A percentile compares a stretch with the other conserved stretches of the same genome.
Evolutionary conservation across 2,113 vertebrate species (phyloP).

Genomic region (Hippocampus barbouri): DNA sequence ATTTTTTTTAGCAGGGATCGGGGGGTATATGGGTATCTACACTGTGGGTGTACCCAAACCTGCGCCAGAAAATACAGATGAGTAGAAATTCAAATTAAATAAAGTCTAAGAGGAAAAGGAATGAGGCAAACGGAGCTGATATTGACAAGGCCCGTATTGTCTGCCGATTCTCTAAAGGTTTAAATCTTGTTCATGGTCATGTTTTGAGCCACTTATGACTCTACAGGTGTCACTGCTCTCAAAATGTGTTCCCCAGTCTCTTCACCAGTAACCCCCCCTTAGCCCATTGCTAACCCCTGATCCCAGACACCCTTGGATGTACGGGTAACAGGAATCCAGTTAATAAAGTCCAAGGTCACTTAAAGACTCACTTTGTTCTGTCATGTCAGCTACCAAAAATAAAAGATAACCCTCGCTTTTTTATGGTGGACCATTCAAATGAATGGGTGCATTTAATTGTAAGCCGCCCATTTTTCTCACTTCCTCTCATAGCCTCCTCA

Average conservation of each 20-base stretch:
- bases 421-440: slow-evolving; percentile 73
- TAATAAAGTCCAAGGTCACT: slow-evolving; percentile 86
- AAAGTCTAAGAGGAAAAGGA: slow-evolving; percentile 30
- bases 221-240: slow-evolving; percentile 88
- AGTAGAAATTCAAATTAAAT: slow-evolving; percentile 6
- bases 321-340: slow-evolving; percentile 84
- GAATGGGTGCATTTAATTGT: slow-evolving; percentile 86
- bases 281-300: slow-evolving; percentile 74
- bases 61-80: not conserved
- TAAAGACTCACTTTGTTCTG: slow-evolving; percentile 86
- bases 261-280: slow-evolving; percentile 70
- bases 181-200: slow-evolving; percentile 50
- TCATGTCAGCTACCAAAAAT: slow-evolving; percentile 59
- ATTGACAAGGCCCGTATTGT: slow-evolving; percentile 53
- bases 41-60: not conserved
- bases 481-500: slow-evolving; percentile 39
- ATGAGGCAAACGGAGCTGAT: slow-evolving; percentile 27
- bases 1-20: not conserved
- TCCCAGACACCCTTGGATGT: slow-evolving; percentile 75
- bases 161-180: slow-evolving; percentile 52
- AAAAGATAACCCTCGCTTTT: slow-evolving; percentile 37
- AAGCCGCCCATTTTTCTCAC: slow-evolving; percentile 60
- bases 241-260: slow-evolving; percentile 83
- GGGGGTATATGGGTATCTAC: too few species aligned
- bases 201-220: slow-evolving; percentile 77